Base-by-base conservation (phyloP, 2,113 vertebrate species). In the Anoplopoma fimbria region DNA sequence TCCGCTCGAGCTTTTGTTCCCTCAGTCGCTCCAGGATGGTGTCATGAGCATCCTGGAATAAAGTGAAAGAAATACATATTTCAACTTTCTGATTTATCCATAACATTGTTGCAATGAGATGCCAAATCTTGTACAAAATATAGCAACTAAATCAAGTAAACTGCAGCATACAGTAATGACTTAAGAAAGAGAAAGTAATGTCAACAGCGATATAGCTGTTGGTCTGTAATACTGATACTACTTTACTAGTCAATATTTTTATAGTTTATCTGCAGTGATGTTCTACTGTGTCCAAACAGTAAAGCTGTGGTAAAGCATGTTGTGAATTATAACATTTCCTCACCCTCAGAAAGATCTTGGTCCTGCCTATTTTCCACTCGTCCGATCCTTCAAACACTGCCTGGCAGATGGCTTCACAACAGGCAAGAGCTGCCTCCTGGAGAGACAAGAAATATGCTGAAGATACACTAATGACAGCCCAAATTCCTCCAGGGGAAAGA, bases 261-360 rank as follows among this genome's bases (percentile, higher is more conserved):
- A 31, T 17, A 17, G 2, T 45, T 47, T 55, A 53, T 53, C 45
- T 45, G 53, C 69, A 79, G 69, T 38, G 4, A 69, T 47, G 25
- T 33, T 75, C 53, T 6, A 0, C 45, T 21, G 17, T 6, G 13
- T 75, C 47, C 15, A 29, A 62, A 38, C 34, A 53, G 55, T 6
- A 3, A 82, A 70, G 21, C 38, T 45, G 21, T 1, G 47, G 9
- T 9, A 53, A 4, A 75, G 36, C 68, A 53, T 23, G 31, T 19
- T 55, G 57, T 67, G 12, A 75, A 75, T 71, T n/a, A 47, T 6
- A 34, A 21, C 9, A 67, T 75, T 55, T 85, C 17, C 10, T 45
- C 93, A 99, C 98, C 96, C 97, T 99, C 33, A 99, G 94, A 87
- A 99, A 99, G 80, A 99, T 93, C 92, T 99, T 98, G 67, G 91